Conservation (phyloP, 2,113 vertebrate genomes). For the Periophthalmodon schlosseri region DNA sequence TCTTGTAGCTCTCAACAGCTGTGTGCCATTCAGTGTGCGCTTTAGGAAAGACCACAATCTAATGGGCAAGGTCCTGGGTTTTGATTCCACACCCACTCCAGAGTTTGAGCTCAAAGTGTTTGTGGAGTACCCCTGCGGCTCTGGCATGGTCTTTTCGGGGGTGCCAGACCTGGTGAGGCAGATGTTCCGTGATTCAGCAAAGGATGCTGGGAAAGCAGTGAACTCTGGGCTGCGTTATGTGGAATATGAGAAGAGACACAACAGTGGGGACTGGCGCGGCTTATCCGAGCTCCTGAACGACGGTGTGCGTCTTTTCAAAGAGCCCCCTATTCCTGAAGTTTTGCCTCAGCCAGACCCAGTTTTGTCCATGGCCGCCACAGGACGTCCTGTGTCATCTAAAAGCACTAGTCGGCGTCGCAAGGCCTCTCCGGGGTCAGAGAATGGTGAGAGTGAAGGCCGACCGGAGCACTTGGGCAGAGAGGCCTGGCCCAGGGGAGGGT, state of each 20-base stretch:
- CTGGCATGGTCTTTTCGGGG: conserved; percentile 83
- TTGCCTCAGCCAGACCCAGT: conserved; percentile 82
- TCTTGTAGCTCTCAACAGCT: conserved; percentile 79
- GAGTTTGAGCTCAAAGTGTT: conserved; percentile 89
- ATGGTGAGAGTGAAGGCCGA: conserved; percentile 76
- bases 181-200: conserved; percentile 88
- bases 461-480: conserved; percentile 73
- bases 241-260: conserved; percentile 86
- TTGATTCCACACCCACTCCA: conserved; percentile 78
- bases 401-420: conserved; percentile 71
- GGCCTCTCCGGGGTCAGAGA: conserved; percentile 81
- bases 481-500: conserved; percentile 71
- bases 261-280: conserved; percentile 86
- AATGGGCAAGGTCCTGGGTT: conserved; percentile 84
- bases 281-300: conserved; percentile 86
- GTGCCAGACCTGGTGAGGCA: conserved; percentile 83
- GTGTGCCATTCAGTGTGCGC: conserved; percentile 86
- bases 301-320: conserved; percentile 83
- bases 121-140: conserved; percentile 84
- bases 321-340: conserved; percentile 78
- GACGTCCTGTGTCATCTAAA: conserved; percentile 61
- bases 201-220: conserved; percentile 83
- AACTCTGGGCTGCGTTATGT: conserved; percentile 87
- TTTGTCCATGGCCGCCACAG: conserved; percentile 68
- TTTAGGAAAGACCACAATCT: conserved; percentile 89